Base-by-base conservation (phyloP, 2,797 vertebrate species). In the Pelochelys cantorii region DNA sequence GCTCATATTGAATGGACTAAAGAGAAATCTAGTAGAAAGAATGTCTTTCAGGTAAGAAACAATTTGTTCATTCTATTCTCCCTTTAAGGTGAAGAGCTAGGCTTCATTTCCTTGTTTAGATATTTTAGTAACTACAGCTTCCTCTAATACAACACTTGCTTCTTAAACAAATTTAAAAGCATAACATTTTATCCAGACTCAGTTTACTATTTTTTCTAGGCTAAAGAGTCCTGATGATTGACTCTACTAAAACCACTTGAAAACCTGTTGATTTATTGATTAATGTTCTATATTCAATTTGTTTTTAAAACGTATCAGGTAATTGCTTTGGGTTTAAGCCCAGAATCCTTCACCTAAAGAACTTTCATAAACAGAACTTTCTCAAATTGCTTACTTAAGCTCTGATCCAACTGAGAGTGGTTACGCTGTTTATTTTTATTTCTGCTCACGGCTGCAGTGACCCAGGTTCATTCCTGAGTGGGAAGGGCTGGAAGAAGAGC, bases 21-120 rank as follows among this genome's bases (percentile, higher is more conserved):
- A 3, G 99, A 99, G 93, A 99, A 99, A 97, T 99, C 99, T 7
- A 99, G 99, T 97, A 98, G 97, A 95, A 99, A 99, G 97, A 99
- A 99, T 14, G 99, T 99, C 79, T 98, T 99, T 96, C 99, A 99
- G 98, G 99, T 99, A 98, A 97, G 98, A 96, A 57, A 89, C 85
- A 93, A 78, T 34, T 59, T 97, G 85, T 97, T 96, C 2, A 2
- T 92, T 29, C 86, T 88, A 42, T n/a, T 91, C 83, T 84, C 94
- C 25, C 3, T 94, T 68, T 59, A 79, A 75, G 75, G 56, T 90
- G 81, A 88, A 95, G 68, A 95, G 68, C 81, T 85, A 86, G 71
- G 53, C 60, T 94, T 95, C 86, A 59, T 96, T 96, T 94, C 80
- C 55, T 90, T 86, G 31, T 71, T 77, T 55, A 79, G 20, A 80